Evolutionary conservation across 2,113 vertebrate species (phyloP).

Genomic region (Todiramphus saurophagus): DNA sequence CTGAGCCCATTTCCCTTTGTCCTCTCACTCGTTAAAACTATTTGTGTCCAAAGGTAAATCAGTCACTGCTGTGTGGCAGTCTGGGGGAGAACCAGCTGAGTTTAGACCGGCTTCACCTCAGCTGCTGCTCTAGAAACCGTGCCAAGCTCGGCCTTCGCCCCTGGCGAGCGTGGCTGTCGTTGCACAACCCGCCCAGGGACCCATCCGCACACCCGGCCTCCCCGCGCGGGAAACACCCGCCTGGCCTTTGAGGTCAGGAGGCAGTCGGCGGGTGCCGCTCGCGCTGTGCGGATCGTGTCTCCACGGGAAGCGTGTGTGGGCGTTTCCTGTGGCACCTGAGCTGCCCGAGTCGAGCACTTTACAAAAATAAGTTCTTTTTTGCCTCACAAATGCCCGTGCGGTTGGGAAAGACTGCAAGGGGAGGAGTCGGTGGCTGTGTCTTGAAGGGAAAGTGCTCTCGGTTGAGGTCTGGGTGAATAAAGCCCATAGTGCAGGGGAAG

Average conservation of each 20-base stretch:
- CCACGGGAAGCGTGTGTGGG: neutral
- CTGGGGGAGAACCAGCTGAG: neutral
- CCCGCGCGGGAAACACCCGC: neutral
- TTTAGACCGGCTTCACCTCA: neutral
- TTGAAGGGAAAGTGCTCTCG: rapidly evolving
- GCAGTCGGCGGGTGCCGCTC: neutral
- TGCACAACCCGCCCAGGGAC: neutral
- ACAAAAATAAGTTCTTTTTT: neutral
- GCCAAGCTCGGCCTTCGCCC: neutral
- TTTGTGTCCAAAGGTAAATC: too few relatives aligned
- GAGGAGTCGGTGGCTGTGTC: neutral
- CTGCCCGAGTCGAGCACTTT: neutral
- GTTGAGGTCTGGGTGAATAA: neutral
- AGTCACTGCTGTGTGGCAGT: too few relatives aligned
- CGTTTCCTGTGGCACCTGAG: neutral
- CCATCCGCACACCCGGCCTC: neutral
- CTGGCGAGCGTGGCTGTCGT: rapidly evolving
- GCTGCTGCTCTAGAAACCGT: neutral
- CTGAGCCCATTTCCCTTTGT: too few relatives aligned
- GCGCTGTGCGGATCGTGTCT: neutral
- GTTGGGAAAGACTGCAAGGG: neutral
- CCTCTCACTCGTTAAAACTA: too few relatives aligned
- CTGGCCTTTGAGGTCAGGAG: neutral
- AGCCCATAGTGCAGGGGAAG: neutral
- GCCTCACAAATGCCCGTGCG: neutral